Evolutionary conservation across 2,888 invertebrate genomes (phyloP).

Genomic region (Euplagia quadripunctaria): DNA sequence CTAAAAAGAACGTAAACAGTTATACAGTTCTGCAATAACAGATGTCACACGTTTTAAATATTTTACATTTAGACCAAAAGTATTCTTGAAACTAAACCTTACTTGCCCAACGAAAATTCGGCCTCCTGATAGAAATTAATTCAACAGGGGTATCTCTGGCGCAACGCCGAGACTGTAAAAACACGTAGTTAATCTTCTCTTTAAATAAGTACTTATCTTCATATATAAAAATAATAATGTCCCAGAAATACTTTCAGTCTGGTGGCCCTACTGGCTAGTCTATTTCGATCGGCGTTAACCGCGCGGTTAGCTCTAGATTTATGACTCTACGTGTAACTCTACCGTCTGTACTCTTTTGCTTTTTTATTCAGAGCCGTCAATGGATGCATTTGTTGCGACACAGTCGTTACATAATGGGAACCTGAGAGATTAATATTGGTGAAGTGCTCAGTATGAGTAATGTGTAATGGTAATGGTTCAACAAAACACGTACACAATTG

Average conservation of each 20-base stretch:
- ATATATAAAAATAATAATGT: conserved; percentile 9
- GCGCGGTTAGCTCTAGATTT: conserved; percentile 68
- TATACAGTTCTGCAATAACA: too few relatives aligned
- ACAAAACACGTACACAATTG: background rate
- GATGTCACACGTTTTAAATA: too few relatives aligned
- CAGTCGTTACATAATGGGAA: conserved; percentile 21
- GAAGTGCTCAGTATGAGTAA: background rate
- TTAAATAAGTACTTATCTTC: background rate
- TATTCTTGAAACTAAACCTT: too few relatives aligned
- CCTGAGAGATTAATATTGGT: conserved; percentile 11
- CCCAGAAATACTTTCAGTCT: conserved; percentile 23
- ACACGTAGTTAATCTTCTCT: background rate
- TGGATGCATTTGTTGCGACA: conserved; percentile 51
- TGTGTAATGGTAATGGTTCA: background rate
- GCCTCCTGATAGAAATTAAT: too few relatives aligned
- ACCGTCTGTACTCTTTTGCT: conserved; percentile 50
- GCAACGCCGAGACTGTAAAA: too few relatives aligned
- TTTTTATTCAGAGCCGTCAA: conserved; percentile 57
- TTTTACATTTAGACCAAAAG: too few relatives aligned
- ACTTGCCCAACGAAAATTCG: too few relatives aligned
- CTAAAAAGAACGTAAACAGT: too few relatives aligned
- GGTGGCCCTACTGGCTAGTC: conserved; percentile 39
- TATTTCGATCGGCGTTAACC: conserved; percentile 52
- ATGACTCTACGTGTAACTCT: conserved; percentile 65
- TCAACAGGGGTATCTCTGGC: too few relatives aligned